Base-by-base conservation (phyloP, 2,888 invertebrate species). In the Brachypalpus laphriformis region DNA sequence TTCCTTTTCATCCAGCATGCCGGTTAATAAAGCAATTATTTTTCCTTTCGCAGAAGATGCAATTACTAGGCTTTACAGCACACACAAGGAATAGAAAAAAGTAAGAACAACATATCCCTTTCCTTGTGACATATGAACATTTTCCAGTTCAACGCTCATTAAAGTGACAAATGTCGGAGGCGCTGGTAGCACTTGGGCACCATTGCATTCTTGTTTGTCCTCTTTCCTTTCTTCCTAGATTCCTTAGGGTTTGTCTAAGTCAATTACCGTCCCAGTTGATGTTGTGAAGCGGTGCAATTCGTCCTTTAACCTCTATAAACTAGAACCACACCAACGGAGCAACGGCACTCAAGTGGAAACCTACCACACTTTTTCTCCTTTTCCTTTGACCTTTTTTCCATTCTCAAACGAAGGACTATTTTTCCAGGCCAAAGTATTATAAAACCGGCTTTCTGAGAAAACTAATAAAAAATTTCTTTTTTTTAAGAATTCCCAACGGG, bases 381-480 rank as follows among this genome's bases (percentile, higher is more conserved):
- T 37, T 25, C 25, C 18, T 18, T 45, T 61, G 28, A 61, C 49
- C 49, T 61, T 16, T 9, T 61, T 49, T 40, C 7, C 11, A 37
- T n/a, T 59, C 11, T 56, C 2, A 20, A 65, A 34, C 8, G 28
- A 9, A 34, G 11, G 45, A 34, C 54, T 25, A 22, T 49, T 47
- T 59, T 70, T 37, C 14, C 11, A 20, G 5, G 18, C 28, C 8
- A 7, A 28, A 49, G 22, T 54, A 14, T 25, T 34, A 34, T 22
- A 37, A 28, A 57, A 49, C 11, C 72, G 16, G 20, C 28, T 51
- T 28, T 61, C 28, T 25, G 40, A 51, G 63, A 61, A 56, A 75
- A 56, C 74, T 75, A 82, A 75, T 75, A 70, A 75, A 45, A 66
- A 34, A 2, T n/a, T n/a, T 68, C 37, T 61, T 56, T 61, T 63